Base-by-base conservation (phyloP, 2,113 vertebrate genomes). In the Lontra canadensis region DNA sequence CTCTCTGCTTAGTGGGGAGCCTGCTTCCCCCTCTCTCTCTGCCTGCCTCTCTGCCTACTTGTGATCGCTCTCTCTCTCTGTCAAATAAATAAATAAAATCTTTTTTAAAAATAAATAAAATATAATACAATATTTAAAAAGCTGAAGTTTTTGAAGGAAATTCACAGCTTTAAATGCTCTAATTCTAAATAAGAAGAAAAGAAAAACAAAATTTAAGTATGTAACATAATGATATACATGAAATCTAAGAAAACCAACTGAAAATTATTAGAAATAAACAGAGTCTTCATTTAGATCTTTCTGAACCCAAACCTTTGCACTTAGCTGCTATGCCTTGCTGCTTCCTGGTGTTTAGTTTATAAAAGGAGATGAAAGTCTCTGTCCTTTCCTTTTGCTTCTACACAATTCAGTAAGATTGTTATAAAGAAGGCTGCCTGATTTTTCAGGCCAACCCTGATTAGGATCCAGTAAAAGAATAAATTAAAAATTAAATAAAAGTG, bases 371-470 rank as follows among this genome's bases (percentile, higher is more conserved):
- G 55, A 76, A 57, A 47, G 39, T 18, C 47, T 52, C 3, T 11
- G 23, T 65, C 11, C 7, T 31, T 5, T 95, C n/a, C 39, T 36
- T 59, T 65, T 85, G 71, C 15, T 89, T 96, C 73, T 55, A 18
- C 7, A 65, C 18, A 59, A 12, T 96, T 71, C 59, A 42, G 69
- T 31, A 49, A 93, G 61, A 71, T 7, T 71, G 29, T 36, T 69
- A 44, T 4, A 73, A 63, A 74, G n/a, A 87, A 31, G 25, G 26
- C 3, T 59, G 83, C 42, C 39, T 74, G 73, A 74, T 80, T 92
- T 96, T 96, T 73, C 76, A 95, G 57, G 9, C 55, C 44, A 96
- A 59, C 25, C 69, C 88, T 95, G 85, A 93, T 63, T 26, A 95
- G 59, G n/a, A 91, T 79, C 57, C 71, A 83, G 61, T 74, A 31